Conservation (phyloP, 2,113 vertebrate genomes). For the Globicephala melas region DNA sequence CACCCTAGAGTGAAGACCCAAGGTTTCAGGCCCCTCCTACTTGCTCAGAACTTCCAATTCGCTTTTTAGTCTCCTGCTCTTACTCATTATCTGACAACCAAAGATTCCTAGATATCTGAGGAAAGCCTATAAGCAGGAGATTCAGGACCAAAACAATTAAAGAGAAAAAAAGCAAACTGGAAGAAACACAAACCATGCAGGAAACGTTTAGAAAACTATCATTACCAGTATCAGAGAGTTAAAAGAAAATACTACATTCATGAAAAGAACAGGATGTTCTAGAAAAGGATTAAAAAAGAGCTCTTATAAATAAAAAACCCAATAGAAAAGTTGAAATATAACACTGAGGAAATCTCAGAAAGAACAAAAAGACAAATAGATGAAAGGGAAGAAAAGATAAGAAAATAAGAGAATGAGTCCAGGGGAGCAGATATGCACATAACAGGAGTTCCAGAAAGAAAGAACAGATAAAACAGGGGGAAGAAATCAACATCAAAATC, state of each 20-base stretch:
- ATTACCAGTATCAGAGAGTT: neutral
- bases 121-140: neutral
- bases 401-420: neutral
- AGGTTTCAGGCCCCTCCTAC: neutral
- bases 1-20: neutral
- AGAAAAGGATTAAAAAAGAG: neutral
- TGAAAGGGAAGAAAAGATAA: neutral
- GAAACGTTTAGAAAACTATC: neutral
- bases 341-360: neutral
- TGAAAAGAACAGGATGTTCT: neutral
- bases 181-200: neutral
- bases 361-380: neutral
- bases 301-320: neutral
- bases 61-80: neutral
- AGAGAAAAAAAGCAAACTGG: neutral
- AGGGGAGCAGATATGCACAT: neutral
- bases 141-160: neutral
- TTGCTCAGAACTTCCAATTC: neutral
- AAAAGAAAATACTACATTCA: neutral
- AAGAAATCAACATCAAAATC: neutral
- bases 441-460: neutral
- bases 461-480: neutral
- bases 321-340: neutral
- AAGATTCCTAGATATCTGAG: neutral
- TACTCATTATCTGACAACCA: neutral